Percentiles rank a stretch among this genome's conserved stretches.
Conservation (phyloP, 2,888 invertebrate genomes). For the Harmothoe impar region DNA sequence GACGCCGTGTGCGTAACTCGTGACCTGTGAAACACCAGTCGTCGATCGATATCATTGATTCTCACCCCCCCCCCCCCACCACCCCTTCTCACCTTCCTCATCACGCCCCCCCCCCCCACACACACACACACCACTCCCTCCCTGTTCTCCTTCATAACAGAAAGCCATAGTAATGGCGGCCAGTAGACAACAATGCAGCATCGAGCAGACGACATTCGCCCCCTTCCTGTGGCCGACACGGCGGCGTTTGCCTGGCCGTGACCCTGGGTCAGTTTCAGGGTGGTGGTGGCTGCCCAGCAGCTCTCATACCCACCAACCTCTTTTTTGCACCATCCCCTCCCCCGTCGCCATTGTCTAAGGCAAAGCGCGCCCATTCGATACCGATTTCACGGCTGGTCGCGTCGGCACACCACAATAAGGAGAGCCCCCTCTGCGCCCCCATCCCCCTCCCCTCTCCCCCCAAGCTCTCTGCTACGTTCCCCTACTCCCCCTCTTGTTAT, state of each 20-base stretch:
- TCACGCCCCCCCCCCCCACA: not conserved
- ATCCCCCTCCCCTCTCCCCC: not conserved
- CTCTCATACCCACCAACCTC: slow-evolving; percentile 26
- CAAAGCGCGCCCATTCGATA: slow-evolving; percentile 38
- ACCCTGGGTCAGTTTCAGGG: slow-evolving; percentile 8
- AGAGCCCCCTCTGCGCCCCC: not conserved
- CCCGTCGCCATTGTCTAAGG: slow-evolving; percentile 29
- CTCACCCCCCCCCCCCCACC: not conserved
- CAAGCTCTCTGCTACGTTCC: slow-evolving; percentile 2
- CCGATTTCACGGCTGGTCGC: slow-evolving; percentile 47
- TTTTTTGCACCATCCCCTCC: not conserved
- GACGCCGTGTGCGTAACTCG: slow-evolving; percentile 15
- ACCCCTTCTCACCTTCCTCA: not conserved
- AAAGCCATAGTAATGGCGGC: not conserved
- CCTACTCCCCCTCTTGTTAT: slow-evolving; percentile 16
- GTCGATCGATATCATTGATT: not conserved
- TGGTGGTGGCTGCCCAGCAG: not conserved
- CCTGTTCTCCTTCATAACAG: not conserved
- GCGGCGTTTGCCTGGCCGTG: slow-evolving; percentile 26
- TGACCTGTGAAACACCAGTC: slow-evolving; percentile 25
- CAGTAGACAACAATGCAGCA: not conserved
- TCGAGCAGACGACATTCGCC: not conserved
- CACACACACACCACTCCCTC: not conserved
- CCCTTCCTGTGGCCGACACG: not conserved
- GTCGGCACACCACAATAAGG: slow-evolving; percentile 41